Conservation (phyloP, 2,113 vertebrate species). For the Spea multiplicata region DNA sequence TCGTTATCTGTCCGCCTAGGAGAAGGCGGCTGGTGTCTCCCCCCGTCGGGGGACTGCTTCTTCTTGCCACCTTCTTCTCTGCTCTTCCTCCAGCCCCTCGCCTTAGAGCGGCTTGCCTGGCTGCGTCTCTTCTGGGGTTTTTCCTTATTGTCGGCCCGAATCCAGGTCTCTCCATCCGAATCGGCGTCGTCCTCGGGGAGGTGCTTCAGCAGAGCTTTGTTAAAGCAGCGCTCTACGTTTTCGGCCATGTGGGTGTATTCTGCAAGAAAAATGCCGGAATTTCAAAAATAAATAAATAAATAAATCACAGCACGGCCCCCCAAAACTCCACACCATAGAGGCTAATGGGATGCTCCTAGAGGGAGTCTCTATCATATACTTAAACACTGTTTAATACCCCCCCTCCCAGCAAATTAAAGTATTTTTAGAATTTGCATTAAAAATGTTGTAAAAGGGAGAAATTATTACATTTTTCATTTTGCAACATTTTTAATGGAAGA, state of each 20-base stretch:
- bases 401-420: no score
- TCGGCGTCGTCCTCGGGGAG: conserved; percentile 93
- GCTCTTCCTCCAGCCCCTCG: conserved; percentile 71
- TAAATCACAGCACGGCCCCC: no score
- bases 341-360: no score
- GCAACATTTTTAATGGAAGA: no score
- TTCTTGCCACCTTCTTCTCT: conserved; percentile 73
- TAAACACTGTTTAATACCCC: no score
- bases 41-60: conserved; percentile 71
- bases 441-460: no score
- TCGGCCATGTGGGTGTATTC: conserved; percentile 97
- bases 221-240: conserved; percentile 91
- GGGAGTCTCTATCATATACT: no score
- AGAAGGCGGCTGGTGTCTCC: conserved; percentile 54
- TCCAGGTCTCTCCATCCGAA: conserved; percentile 93
- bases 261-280: conserved; percentile 51
- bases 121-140: conserved; percentile 81
- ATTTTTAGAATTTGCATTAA: no score
- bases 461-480: no score
- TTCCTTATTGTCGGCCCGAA: conserved; percentile 79
- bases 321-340: no score
- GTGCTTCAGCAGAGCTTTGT: conserved; percentile 89
- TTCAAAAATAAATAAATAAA: no score
- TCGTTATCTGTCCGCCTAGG: conserved; percentile 51
- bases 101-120: conserved; percentile 60